These are phyloP conservation scores for Suillia variegata DNA, from an alignment of 2,888 invertebrate genomes.

Conservation along the genomic window DNA sequence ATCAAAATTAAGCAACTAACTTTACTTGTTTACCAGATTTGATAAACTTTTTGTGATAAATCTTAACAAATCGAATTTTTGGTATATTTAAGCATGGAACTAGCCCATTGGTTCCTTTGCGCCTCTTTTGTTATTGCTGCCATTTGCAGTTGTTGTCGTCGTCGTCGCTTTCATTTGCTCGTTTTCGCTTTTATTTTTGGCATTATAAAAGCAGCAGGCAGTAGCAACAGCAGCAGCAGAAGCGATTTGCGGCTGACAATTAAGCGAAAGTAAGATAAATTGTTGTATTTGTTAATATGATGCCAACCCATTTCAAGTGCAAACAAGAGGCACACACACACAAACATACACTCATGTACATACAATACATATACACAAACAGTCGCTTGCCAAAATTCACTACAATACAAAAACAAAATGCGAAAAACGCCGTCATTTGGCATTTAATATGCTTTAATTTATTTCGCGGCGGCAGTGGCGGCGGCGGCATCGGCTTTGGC, in stretches of 20 bases:
- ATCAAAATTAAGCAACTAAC: too few species aligned
- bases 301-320: neutral
- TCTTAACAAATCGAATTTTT: too few species aligned
- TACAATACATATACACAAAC: conserved; percentile 6
- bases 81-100: too few species aligned
- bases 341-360: conserved; percentile 15
- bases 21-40: too few species aligned
- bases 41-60: too few species aligned
- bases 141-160: neutral
- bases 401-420: neutral
- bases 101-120: too few species aligned
- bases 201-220: too few species aligned
- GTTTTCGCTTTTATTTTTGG: conserved; percentile 27
- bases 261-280: conserved; percentile 55
- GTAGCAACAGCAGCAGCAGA: too few species aligned
- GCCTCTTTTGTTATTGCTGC: too few species aligned
- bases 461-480: too few species aligned
- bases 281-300: conserved; percentile 50
- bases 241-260: conserved; percentile 50
- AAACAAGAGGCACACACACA: conserved; percentile 7
- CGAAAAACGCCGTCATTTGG: too few species aligned
- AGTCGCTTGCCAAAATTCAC: neutral
- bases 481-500: neutral
- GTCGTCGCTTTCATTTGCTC: neutral
- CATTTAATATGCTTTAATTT: conserved; percentile 1